These are phyloP conservation scores for Muntiacus muntjak DNA, from an alignment of 2,113 vertebrate species.

Conservation along the genomic window DNA sequence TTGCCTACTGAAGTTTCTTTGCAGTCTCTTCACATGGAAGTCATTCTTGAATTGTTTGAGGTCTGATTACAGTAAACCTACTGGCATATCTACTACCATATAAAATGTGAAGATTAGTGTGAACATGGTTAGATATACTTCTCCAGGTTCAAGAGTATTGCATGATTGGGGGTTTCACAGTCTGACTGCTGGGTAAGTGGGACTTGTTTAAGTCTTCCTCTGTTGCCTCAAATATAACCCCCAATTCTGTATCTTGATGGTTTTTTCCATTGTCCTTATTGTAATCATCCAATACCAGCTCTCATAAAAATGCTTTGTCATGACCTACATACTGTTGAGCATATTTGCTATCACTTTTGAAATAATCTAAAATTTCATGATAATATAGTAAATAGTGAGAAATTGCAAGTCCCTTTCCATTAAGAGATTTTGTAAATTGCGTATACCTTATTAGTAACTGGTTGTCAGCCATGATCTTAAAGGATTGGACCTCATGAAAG, in stretches of 20 bases:
- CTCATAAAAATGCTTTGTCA: background rate
- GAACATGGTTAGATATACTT: background rate
- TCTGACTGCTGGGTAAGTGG: background rate
- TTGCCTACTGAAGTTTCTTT: background rate
- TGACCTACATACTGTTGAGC: background rate
- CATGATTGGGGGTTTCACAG: background rate
- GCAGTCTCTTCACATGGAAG: background rate
- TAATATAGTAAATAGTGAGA: background rate
- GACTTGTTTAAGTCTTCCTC: background rate
- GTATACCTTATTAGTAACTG: background rate
- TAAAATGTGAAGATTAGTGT: background rate
- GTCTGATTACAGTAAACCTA: background rate
- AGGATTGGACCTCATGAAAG: background rate
- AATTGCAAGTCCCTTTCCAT: background rate
- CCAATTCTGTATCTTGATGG: background rate
- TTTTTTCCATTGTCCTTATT: background rate
- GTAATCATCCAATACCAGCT: background rate
- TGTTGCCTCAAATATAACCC: background rate
- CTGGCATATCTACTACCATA: background rate
- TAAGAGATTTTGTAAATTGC: background rate
- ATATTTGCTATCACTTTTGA: background rate
- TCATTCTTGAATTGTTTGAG: background rate
- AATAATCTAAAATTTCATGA: slow-evolving; percentile 3
- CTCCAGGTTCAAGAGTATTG: background rate
- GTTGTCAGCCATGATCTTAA: background rate